A percentile compares a stretch with the other conserved stretches of the same genome.
These are phyloP conservation scores for Cassiopea andromeda DNA, from an alignment of 30 jellyfish, hydroid and myxozoan genomes.

Conservation along the genomic window DNA sequence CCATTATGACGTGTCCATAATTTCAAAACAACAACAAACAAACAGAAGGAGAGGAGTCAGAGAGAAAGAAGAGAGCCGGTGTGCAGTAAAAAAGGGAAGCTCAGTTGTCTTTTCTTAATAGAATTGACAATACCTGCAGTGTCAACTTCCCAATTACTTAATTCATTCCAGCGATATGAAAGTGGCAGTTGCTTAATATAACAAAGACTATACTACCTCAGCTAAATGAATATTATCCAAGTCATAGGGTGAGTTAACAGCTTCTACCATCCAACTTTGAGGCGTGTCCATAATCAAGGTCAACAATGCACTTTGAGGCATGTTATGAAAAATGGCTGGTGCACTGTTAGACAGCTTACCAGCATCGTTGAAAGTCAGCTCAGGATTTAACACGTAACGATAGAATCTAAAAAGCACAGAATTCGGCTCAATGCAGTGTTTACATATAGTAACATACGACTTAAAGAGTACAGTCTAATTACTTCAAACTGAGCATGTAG, in stretches of 20 bases:
- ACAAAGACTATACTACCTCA: constrained; percentile 32
- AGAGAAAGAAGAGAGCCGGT: too few relatives aligned
- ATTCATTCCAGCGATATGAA: neutral
- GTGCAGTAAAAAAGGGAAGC: too few relatives aligned
- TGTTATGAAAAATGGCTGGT: constrained; percentile 77
- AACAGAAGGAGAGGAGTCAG: too few relatives aligned
- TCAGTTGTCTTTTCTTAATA: too few relatives aligned
- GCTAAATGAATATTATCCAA: constrained; percentile 89
- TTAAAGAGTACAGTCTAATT: neutral
- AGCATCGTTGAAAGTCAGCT: constrained; percentile 72
- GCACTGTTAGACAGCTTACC: constrained; percentile 62
- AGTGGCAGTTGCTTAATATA: neutral
- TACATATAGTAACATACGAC: neutral
- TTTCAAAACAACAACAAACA: too few relatives aligned
- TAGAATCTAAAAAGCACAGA: constrained; percentile 60
- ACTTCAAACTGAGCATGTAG: too few relatives aligned
- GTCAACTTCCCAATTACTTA: too few relatives aligned
- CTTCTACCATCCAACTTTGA: constrained; percentile 93
- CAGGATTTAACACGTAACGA: constrained; percentile 90
- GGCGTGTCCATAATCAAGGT: constrained; percentile 96
- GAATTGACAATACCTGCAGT: too few relatives aligned
- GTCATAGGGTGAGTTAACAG: constrained; percentile 87
- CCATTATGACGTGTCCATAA: too few relatives aligned
- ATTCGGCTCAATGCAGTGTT: neutral
- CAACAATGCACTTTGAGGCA: constrained; percentile 91